Percentiles rank a stretch among this genome's conserved stretches.
Conservation (phyloP, 2,888 invertebrate genomes). For the Ctenicera cuprea region DNA sequence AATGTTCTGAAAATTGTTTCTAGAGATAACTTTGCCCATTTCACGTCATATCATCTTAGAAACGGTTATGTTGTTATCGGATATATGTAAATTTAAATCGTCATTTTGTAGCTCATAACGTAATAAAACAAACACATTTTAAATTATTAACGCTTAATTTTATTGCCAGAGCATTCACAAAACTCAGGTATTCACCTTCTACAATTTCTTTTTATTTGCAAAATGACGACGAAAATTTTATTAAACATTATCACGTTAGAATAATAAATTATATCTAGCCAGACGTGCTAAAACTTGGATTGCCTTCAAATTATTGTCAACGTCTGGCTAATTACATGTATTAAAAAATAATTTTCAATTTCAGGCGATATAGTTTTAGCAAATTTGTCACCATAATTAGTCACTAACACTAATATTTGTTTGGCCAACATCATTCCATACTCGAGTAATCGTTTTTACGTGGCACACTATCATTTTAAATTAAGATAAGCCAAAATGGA, state of each 20-base stretch:
- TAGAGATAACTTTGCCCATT: conserved; percentile 9
- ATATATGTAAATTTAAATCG: conserved; percentile 6
- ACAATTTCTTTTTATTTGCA: background rate
- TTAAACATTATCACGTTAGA: conserved; percentile 14
- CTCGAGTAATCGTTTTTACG: conserved; percentile 33
- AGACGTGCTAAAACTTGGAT: conserved; percentile 18
- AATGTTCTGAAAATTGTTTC: conserved; percentile 33
- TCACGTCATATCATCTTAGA: conserved; percentile 8
- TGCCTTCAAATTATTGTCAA: background rate
- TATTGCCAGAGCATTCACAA: background rate
- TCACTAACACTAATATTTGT: background rate
- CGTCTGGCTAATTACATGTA: background rate
- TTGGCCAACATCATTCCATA: conserved; percentile 18
- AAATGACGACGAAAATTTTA: conserved; percentile 25
- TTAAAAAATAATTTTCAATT: background rate
- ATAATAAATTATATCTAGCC: conserved; percentile 10
- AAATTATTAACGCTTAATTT: background rate
- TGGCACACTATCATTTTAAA: background rate
- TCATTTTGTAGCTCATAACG: background rate
- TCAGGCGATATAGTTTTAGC: background rate
- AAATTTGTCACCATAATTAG: conserved; percentile 18
- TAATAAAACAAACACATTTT: background rate
- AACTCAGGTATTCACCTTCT: conserved; percentile 16
- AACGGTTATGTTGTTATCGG: background rate
- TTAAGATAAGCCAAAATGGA: background rate